Base-by-base conservation (phyloP, 2,797 vertebrate species). In the Capromys pilorides region DNA sequence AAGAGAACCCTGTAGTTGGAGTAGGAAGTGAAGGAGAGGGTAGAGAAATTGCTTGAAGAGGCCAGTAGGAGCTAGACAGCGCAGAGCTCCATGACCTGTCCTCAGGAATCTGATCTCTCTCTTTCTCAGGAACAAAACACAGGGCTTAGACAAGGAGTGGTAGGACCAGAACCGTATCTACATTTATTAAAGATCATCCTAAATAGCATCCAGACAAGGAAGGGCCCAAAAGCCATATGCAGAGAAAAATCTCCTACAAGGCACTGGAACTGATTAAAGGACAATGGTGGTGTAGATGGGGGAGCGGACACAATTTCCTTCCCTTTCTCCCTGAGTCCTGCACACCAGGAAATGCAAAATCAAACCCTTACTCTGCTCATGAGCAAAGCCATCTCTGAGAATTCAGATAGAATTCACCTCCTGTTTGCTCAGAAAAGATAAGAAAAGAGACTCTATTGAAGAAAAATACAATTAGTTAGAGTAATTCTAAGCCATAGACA, bases 401-500 rank as follows among this genome's bases (percentile, higher is more conserved):
- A 92, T 90, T 91, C 88, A 86, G 59, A 88, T 21, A 95, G 93
- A 90, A 93, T 95, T 51, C 66, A 36, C 51, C 64, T 92, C 78
- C 94, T 73, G 57, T 96, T 92, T 93, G n/a, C 75, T 81, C 41
- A 71, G 54, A 94, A 93, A 93, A 54, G 77, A 94, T 95, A 83
- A 85, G 57, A 92, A 51, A 95, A 96, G 81, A 31, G 51, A 95
- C 62, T 87, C 80, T 75, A 92, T 54, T 83, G 82, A 96, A 97
- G 89, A 95, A 97, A 95, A 97, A 97, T 85, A 96, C 98, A 92
- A 92, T 66, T 97, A 97, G 94, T 88, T 80, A 88, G 89, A 96
- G 93, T 96, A 78, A 92, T 95, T 97, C 94, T 97, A 94, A 97
- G 97, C 96, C 95, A 96, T 91, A 98, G 97, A 96, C 91, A 97